Evolutionary conservation across 1,140 invertebrate genomes (phyloP), one percentile per base, ranked within the genome.

Genomic region (Euwallacea similis): DNA sequence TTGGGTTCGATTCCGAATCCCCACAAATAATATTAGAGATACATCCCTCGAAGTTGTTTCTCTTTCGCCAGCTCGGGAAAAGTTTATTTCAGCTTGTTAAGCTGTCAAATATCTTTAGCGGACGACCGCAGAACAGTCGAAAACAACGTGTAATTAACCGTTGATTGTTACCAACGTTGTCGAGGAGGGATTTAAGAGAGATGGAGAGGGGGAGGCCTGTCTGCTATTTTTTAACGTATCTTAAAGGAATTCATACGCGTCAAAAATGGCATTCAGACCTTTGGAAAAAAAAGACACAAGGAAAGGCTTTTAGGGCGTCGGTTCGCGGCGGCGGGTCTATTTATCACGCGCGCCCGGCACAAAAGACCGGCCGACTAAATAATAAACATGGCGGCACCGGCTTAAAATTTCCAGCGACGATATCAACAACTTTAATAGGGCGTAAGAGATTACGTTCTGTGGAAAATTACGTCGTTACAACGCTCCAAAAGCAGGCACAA

Each of bases 361-460:
- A 63, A 43, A 41, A 50, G 58, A 50, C 42, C 41, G 60, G n/a
- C 60, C 13, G n/a, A 33, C 41, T 63, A 63, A 63, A 63, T 63
- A 63, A 63, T 63, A 63, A 63, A 63, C 60, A 63, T 50, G 42
- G 60, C 42, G 60, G 60, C 44, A 63, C 41, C 60, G 60, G 60
- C 60, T 63, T 63, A 63, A 63, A 63, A 63, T 63, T 63, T 63
- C 60, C 42, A 63, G 15, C 60, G 60, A 42, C 60, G 60, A 63
- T 44, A 63, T 63, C 60, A 63, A 63, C 60, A 63, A 63, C 60
- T 44, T 63, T 63, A 63, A 63, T 63, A 63, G 60, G 60, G 60
- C 60, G 44, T 63, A 63, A 63, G 60, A 63, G 60, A 63, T 63
- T 63, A 63, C 60, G 47, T 44, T 63, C 42, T 63, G 60, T 63